A percentile compares a stretch with the other conserved stretches of the same genome.
Evolutionary conservation across 2,113 vertebrate genomes (phyloP).

Genomic region (Microcebus griseorufus): DNA sequence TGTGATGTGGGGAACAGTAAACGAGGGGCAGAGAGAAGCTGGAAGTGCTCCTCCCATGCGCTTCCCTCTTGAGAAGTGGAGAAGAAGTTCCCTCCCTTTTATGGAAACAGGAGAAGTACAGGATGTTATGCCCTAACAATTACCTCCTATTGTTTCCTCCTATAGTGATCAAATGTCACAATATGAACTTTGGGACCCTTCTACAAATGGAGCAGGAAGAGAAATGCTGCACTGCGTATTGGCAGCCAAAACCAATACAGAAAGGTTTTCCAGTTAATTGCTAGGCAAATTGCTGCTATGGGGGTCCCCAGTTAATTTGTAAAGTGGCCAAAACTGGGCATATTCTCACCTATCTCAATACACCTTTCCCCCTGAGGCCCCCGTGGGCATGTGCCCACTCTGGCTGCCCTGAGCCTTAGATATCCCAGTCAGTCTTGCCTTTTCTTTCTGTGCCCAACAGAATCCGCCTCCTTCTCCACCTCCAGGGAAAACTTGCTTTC

Average conservation of each 20-base stretch:
- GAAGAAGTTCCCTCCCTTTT: neutral
- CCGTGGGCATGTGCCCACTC: neutral
- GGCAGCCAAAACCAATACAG: neutral
- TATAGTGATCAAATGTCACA: neutral
- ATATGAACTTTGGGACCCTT: neutral
- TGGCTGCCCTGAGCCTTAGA: neutral
- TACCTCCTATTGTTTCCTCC: slow-evolving; percentile 48
- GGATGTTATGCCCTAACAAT: neutral
- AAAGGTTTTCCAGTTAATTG: neutral
- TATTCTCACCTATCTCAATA: neutral
- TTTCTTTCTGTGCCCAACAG: neutral
- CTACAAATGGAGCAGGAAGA: neutral
- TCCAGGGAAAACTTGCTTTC: neutral
- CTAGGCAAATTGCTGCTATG: neutral
- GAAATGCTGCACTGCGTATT: neutral
- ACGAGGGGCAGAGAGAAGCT: neutral
- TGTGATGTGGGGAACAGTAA: neutral
- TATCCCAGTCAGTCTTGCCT: neutral
- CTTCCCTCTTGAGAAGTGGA: neutral
- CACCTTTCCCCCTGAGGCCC: neutral
- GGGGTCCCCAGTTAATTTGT: neutral
- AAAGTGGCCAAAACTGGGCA: neutral
- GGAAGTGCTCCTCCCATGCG: neutral
- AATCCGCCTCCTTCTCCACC: neutral
- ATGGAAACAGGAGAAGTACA: neutral